Evolutionary conservation across 2,113 vertebrate genomes (phyloP).

Genomic region (Labrus mixtus): DNA sequence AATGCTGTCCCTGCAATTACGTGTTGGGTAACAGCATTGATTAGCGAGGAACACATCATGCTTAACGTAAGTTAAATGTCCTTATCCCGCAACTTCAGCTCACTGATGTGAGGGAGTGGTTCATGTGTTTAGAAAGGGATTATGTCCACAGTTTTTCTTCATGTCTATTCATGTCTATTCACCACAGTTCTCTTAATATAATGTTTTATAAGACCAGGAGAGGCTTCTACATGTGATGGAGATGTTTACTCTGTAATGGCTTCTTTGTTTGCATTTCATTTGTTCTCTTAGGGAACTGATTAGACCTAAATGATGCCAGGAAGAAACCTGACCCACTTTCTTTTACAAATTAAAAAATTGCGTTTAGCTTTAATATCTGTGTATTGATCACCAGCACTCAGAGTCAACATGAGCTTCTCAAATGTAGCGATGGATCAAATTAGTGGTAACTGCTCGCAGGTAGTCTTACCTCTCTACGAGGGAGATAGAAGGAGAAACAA

Average conservation of each 20-base stretch:
- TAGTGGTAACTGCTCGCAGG: not conserved
- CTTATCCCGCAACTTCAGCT: not conserved
- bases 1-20: too few relatives aligned
- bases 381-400: slow-evolving; percentile 35
- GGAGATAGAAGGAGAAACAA: not conserved
- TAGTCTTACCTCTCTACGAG: not conserved
- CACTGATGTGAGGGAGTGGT: not conserved
- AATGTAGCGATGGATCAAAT: slow-evolving; percentile 18
- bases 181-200: too few relatives aligned
- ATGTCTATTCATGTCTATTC: not conserved
- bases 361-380: not conserved
- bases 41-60: too few relatives aligned
- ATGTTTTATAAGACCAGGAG: not conserved
- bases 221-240: too few relatives aligned
- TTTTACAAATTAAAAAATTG: not conserved
- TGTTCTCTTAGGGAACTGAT: not conserved
- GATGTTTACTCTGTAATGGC: not conserved
- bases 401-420: slow-evolving; percentile 16
- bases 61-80: not conserved
- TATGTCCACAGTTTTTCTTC: not conserved
- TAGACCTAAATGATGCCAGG: not conserved
- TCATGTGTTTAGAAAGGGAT: not conserved
- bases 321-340: slow-evolving; percentile 6
- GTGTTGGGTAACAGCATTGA: too few relatives aligned
- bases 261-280: not conserved